Base-by-base conservation (phyloP, 2,888 invertebrate species). In the Stenchaetothrips biformis region DNA sequence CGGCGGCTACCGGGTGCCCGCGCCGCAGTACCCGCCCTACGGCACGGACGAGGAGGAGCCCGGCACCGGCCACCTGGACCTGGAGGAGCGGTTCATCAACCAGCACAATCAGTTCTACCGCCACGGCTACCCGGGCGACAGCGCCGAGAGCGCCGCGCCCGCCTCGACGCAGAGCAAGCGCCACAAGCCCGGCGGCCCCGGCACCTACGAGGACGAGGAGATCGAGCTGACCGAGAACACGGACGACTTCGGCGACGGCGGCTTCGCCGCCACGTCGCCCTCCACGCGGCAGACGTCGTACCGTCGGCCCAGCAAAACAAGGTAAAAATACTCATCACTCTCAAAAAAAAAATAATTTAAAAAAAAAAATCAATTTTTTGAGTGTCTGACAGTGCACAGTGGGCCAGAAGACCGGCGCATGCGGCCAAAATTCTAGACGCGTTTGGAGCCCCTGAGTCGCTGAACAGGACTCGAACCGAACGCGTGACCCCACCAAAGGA, bases 101-200 rank as follows among this genome's bases (percentile, higher is more conserved):
- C 67, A 74, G 67, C 67, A 74, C 67, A 74, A 74, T 25, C 67
- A 74, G 67, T 74, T 74, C 67, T 74, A 74, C 67, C 67, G 25
- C 21, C 67, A 74, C 67, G 67, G 67, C 67, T 74, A 74, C 67
- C 67, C 67, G 67, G 67, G 25, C 25, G 67, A 74, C 25, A 74
- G 67, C 25, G 25, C 9, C 25, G 67, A 74, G 67, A 74, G 25
- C 67, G 67, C 25, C 67, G 67, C 25, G 67, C 67, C 67, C 25
- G 67, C 67, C 67, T 11, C 67, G 7, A 74, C 67, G 25, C 67
- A 74, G 25, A 74, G 67, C 67, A 74, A 74, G 37, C 37, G 37
- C 25, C 25, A 25, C 3, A 21, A 74, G 13, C 13, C 59, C 53
- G 53, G 16, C 53, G 53, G 3, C 53, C 53, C n/a, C 67, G 67